Base-by-base conservation (phyloP, 2,797 vertebrate species). In the Dicrostonyx torquatus region DNA sequence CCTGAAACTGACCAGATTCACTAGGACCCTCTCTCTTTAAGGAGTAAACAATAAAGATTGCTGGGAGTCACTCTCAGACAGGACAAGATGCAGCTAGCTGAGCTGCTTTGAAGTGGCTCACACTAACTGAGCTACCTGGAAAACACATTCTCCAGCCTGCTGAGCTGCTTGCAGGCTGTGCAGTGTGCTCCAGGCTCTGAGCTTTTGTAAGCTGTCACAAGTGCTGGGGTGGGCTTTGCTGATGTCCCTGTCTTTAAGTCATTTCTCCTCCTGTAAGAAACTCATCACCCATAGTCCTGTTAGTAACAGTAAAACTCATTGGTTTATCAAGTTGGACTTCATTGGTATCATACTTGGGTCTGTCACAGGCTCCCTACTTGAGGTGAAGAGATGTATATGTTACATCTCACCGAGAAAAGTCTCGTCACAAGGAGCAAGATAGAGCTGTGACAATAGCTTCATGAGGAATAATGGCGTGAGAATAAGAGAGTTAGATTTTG, bases 401-500 rank as follows among this genome's bases (percentile, higher is more conserved):
- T 50, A 20, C 20, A 24, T 66, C 20, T 84, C 31, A 20, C 62
- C 37, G 24, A 31, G 34, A 50, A 66, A 84, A n/a, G 31, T 50
- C 31, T 66, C 50, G 62, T 86, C 66, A 40, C 24, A 17, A 43
- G 8, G 6, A 40, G 66, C 43, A 90, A 13, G 37, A 64, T 17
- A 40, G 37, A 4, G 14, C 77, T 18, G 13, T 6, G 13, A 22
- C 60, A 11, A 34, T 50, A 24, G 72, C 50, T 45, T 2, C 29
- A 24, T 6, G 22, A 48, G 29, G 10, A 22, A 2, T 12, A 22
- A 2, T 12, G 15, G 6, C 14, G 0, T n/a, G 22, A 29, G 50
- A 60, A n/a, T n/a, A 31, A 12, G 4, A 66, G 5, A 1, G 0
- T 24, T 4, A 60, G 7, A 31, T 24, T 37, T 4, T 13, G 15